phyloP scores from a whole-genome alignment of 1,140 invertebrate species.

The Rhopalosiphum padi region DNA sequence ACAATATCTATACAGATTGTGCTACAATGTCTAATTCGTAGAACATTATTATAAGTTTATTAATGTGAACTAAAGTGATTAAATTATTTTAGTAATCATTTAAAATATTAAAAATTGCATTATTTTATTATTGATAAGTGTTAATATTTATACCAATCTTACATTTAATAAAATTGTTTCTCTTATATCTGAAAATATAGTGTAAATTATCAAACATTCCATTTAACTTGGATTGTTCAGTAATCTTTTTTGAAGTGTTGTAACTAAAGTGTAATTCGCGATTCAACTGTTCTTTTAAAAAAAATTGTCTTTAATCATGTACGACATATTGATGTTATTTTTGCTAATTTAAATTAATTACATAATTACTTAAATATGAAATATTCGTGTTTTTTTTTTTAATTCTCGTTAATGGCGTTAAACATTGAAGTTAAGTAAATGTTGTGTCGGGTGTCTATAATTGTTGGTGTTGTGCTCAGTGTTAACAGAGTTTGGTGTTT shows the following conservation, averaged over 20 bases:
- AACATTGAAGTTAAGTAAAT: slow-evolving; percentile 10
- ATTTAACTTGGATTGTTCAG: slow-evolving; percentile 20
- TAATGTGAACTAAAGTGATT: slow-evolving; percentile 50
- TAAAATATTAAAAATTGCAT: neutral
- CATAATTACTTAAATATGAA: slow-evolving; percentile 27
- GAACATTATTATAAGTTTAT: slow-evolving; percentile 43
- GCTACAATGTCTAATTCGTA: slow-evolving; percentile 20
- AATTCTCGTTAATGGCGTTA: neutral
- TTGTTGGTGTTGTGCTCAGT: slow-evolving; percentile 43
- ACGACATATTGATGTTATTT: slow-evolving; percentile 3
- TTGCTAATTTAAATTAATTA: slow-evolving; percentile 34
- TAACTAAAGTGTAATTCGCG: slow-evolving; percentile 36
- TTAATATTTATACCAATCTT: slow-evolving; percentile 6
- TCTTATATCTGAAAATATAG: slow-evolving; percentile 17
- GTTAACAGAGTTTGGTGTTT: slow-evolving; percentile 42
- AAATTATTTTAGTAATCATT: slow-evolving; percentile 27
- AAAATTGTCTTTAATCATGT: neutral
- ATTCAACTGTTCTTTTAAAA: neutral
- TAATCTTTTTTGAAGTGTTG: slow-evolving; percentile 36
- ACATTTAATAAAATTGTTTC: neutral
- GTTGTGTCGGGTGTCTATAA: neutral
- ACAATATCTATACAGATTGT: slow-evolving; percentile 2
- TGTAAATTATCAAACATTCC: slow-evolving; percentile 16
- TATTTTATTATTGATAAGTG: slow-evolving; percentile 50
- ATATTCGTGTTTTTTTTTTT: slow-evolving; percentile 15